Conservation (phyloP, 37 sponge, comb jelly and placozoan genomes). For the Theonella swinhoei region DNA sequence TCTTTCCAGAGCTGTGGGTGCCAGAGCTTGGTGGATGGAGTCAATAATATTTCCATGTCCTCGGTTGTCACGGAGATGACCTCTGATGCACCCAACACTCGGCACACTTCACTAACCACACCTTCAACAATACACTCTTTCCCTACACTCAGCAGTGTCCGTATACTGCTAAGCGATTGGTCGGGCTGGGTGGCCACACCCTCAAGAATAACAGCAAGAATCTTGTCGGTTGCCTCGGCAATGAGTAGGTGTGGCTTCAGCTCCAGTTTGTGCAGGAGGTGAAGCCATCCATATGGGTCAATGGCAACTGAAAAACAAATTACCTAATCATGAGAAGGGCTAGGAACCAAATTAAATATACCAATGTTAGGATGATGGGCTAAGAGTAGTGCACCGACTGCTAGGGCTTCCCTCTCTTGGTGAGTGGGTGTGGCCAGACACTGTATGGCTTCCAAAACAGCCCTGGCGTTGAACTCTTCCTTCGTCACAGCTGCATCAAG, state of each 20-base stretch:
- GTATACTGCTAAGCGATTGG: slow-evolving; percentile 5
- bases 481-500: slow-evolving; percentile 11
- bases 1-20: slow-evolving; percentile 45
- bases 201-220: background rate
- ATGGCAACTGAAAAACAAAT: slow-evolving; percentile 21
- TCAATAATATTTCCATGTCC: slow-evolving; percentile 65
- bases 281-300: slow-evolving; percentile 46
- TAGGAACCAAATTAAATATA: slow-evolving; percentile 13
- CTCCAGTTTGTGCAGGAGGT: slow-evolving; percentile 21
- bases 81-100: slow-evolving; percentile 28
- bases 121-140: background rate
- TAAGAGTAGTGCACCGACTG: slow-evolving; percentile 35
- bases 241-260: slow-evolving; percentile 23
- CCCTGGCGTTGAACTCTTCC: slow-evolving; percentile 9
- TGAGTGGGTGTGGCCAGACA: slow-evolving; percentile 38
- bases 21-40: slow-evolving; percentile 66
- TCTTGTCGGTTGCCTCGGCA: background rate
- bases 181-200: slow-evolving; percentile 6
- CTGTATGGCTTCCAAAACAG: slow-evolving; percentile 19
- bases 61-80: slow-evolving; percentile 42
- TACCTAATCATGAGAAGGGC: background rate
- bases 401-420: slow-evolving; percentile 41
- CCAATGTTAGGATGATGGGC: slow-evolving; percentile 60
- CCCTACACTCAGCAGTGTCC: slow-evolving; percentile 20
- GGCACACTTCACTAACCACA: slow-evolving; percentile 39